Evolutionary conservation across 2,888 invertebrate species (phyloP), one percentile per base, ranked within the genome.

Genomic region (Piscicola geometra): DNA sequence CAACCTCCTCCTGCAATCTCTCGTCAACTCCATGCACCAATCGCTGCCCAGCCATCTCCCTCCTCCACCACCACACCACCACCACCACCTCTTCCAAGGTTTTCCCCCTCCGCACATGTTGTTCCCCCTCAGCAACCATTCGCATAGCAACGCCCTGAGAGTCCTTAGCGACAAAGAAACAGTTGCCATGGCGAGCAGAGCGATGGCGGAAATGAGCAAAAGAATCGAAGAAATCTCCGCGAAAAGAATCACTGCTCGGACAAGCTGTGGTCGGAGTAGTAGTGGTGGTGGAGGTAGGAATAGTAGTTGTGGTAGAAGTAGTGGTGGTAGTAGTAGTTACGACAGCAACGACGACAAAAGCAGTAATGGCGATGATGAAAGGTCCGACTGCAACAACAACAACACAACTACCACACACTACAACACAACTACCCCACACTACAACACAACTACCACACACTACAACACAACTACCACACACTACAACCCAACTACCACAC

Each of bases 161-260:
- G 60, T 56, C n/a, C 60, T 56, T 3, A 56, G 60, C n/a, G 60
- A 56, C n/a, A 41, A 41, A 9, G 73, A 73, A 21, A 35, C 41
- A 12, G 70, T 25, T n/a, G 52, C 73, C 35, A 64, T 73, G 73
- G 73, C 73, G 25, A 73, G 64, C 28, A 56, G 64, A 36, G 73
- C 73, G 21, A 73, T 73, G 73, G 73, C 64, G 33, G 64, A 73
- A 64, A 73, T 73, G 73, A 64, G 52, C 33, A 73, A 60, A 64
- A 32, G 73, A 30, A 64, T 73, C 52, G 64, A 73, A 25, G 73
- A 73, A 56, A 56, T 56, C n/a, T 56, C 60, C n/a, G 9, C 60
- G 3, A 25, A 56, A 56, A 56, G 60, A 21, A 5, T 56, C 9
- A n/a, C 21, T 56, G 60, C 21, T 25, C 21, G n/a, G 9, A 21